phyloP scores from a whole-genome alignment of 1,140 invertebrate genomes.

The Macrotrachela quadricornifera region DNA sequence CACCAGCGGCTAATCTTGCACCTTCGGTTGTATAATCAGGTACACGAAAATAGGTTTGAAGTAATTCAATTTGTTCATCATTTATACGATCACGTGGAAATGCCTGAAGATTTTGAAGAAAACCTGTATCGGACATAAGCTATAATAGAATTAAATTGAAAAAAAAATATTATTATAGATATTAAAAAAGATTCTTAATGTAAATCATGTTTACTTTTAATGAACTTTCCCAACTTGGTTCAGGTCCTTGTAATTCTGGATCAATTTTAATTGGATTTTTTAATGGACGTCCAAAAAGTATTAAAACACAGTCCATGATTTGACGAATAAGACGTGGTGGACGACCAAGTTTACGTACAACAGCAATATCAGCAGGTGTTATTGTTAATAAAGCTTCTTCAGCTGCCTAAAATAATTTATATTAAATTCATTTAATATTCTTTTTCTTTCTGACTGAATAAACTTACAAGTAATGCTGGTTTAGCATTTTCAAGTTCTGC shows the following conservation, averaged over 20 bases:
- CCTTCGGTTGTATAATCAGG: conserved; percentile 33
- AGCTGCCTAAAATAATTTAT: conserved; percentile 67
- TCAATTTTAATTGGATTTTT: conserved; percentile 52
- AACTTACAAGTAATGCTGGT: not conserved
- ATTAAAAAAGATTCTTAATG: too few relatives aligned
- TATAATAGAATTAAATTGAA: too few relatives aligned
- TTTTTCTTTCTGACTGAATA: conserved; percentile 22
- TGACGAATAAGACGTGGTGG: conserved; percentile 89
- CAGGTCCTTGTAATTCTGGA: conserved; percentile 50
- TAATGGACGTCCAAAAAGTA: conserved; percentile 68
- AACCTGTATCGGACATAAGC: conserved; percentile 89
- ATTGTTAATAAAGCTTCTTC: conserved; percentile 85
- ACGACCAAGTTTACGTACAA: conserved; percentile 70
- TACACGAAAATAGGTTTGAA: conserved; percentile 73
- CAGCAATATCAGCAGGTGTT: conserved; percentile 84
- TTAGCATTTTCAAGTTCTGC: conserved; percentile 43
- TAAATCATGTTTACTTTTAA: too few relatives aligned
- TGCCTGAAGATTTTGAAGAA: conserved; percentile 67
- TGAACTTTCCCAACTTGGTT: conserved; percentile 81
- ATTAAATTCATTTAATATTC: conserved; percentile 41
- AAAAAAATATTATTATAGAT: too few relatives aligned
- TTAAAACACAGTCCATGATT: conserved; percentile 86
- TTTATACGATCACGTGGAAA: conserved; percentile 92
- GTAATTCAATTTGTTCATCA: conserved; percentile 78
- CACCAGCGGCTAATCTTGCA: conserved; percentile 38